Conservation (phyloP, 2,888 invertebrate species). For the Archips xylosteana region DNA sequence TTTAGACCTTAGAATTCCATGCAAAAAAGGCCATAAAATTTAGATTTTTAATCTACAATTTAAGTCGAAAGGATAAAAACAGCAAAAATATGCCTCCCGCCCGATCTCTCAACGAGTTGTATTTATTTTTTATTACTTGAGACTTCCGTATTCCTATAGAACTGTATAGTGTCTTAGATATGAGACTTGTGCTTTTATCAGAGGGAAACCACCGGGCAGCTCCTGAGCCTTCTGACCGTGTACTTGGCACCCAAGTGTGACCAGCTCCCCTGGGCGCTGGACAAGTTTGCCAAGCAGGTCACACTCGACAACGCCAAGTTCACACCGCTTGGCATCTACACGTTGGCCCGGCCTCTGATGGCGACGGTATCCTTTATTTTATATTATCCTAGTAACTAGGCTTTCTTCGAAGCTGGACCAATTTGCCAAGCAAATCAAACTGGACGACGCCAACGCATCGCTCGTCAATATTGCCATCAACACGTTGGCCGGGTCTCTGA, state of each 20-base stretch:
- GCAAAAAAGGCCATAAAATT: no score
- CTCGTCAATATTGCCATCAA: constrained; percentile 61
- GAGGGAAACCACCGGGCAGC: constrained; percentile 25
- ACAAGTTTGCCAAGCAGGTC: constrained; percentile 71
- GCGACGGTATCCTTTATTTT: constrained; percentile 32
- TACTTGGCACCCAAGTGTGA: constrained; percentile 23
- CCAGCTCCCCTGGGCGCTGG: constrained; percentile 47
- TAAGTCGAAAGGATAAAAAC: no score
- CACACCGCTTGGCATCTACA: constrained; percentile 69
- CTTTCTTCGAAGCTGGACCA: no score
- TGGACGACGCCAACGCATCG: constrained; percentile 44
- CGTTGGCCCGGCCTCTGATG: constrained; percentile 63
- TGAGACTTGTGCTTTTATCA: background rate
- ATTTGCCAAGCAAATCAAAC: no score
- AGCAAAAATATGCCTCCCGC: no score
- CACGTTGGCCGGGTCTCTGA: constrained; percentile 64
- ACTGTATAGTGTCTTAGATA: no score
- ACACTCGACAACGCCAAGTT: constrained; percentile 67
- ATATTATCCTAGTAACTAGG: constrained; percentile 8
- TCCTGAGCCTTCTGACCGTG: constrained; percentile 21
- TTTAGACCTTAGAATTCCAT: no score
- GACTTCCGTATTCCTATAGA: no score
- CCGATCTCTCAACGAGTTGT: no score
- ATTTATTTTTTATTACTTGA: no score
- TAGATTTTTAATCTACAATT: no score